Evolutionary conservation across 2,888 invertebrate genomes (phyloP).

Genomic region (Coecobrya sp.): DNA sequence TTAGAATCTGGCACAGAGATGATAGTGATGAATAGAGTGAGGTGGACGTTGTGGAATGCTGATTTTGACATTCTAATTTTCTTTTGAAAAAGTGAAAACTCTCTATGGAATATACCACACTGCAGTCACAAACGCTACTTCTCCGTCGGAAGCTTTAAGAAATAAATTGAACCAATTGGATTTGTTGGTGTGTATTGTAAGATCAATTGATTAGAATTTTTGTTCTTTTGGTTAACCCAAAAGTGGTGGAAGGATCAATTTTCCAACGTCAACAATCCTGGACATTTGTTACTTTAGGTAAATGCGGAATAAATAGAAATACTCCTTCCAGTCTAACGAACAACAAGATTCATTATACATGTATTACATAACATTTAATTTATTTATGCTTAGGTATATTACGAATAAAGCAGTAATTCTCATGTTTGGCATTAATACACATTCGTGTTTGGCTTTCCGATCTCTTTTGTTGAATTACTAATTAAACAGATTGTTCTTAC

Average conservation of each 20-base stretch:
- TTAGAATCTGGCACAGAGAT: not conserved
- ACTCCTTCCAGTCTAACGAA: no score
- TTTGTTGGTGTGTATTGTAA: no score
- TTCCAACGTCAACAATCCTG: no score
- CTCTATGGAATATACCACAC: not conserved
- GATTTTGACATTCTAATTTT: conserved; percentile 58
- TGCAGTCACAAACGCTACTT: not conserved
- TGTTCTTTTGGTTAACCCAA: no score
- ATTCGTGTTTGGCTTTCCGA: not conserved
- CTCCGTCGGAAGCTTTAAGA: not conserved
- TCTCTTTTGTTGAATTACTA: not conserved
- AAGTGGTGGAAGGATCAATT: no score
- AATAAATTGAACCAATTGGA: no score
- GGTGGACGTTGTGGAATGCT: not conserved
- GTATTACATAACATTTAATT: no score
- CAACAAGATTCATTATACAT: no score
- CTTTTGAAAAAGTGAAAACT: conserved; percentile 11
- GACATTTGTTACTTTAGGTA: no score
- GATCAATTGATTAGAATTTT: no score
- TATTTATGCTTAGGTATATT: no score
- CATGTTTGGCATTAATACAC: not conserved
- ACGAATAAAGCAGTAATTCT: not conserved
- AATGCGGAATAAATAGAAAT: no score
- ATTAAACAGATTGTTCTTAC: not conserved
- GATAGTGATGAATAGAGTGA: not conserved